Evolutionary conservation across 2,113 vertebrate species (phyloP), one percentile per base, ranked within the genome.

Genomic region (Equus quagga): DNA sequence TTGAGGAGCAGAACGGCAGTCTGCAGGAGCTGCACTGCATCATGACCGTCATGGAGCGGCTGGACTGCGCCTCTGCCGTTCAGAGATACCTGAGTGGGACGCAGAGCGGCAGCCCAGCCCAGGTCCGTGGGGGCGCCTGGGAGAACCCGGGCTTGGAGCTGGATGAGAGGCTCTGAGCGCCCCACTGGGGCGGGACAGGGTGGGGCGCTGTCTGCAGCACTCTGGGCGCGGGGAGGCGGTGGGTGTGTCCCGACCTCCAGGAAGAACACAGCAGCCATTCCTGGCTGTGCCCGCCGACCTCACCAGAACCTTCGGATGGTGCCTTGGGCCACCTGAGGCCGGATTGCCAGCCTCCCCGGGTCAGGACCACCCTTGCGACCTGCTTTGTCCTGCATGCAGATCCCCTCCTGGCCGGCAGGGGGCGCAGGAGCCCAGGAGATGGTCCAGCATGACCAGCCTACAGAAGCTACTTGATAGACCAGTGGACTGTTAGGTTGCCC

Each of bases 1-100:
- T 98, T 4, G 97, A 98, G 73, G 97, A 98, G 80, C 97, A 98
- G 83, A 98, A 98, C 0, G 98, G 98, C 60, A 98, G 97, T n/a
- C 88, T 98, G 56, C 91, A 96, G 94, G 98, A 98, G 80, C 88
- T 98, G 58, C 94, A 98, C 81, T 65, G 96, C 94, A 95, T 98
- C 97, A 96, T 98, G 97, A 97, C 95, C 7, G 2, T 87, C 88
- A 98, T 98, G 97, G 97, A 98, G 87, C 82, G 97, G 21, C 72
- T 98, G 88, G 97, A 98, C 96, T 98, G 98, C 11, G 97, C 98
- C 75, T 98, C 93, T 0, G 97, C 15, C 80, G 96, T 98, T 80
- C 95, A 98, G 91, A 97, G 10, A 76, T 98, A 97, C 92, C 93
- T 98, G 80, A 36, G 12, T 9, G 15, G 18, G 17, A 23, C 33